Evolutionary conservation across 2,797 vertebrate genomes (phyloP), one percentile per base, ranked within the genome.

Genomic region (Setipinna tenuifilis): DNA sequence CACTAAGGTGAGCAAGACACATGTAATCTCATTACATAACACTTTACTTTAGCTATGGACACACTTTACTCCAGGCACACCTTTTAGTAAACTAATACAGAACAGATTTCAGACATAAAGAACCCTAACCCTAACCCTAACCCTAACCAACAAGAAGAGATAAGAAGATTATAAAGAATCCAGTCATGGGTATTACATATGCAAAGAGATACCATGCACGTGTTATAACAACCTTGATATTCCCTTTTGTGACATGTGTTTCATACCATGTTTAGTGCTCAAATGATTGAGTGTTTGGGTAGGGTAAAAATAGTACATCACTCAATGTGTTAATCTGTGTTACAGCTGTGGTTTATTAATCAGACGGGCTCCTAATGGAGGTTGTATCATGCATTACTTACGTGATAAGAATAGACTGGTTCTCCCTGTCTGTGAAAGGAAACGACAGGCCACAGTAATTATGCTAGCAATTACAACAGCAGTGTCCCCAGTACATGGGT

Each of bases 341-440:
- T 41, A 78, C 17, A 11, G 35, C 31, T 41, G 31, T 41, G 16
- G 17, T 78, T 41, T 44, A 78, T 78, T 19, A 78, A 41, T 41
- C 16, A 41, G 31, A 78, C 6, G 19, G 2, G 7, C 71, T 78
- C 16, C 41, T 44, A 78, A 44, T 78, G 35, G 19, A 41, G 17
- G 31, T 21, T 41, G 19, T 31, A 41, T n/a, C 16, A 16, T 17
- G 68, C 31, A 21, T 23, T 59, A 95, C 97, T 95, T 89, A 98
- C 97, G 97, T 98, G 94, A 98, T 98, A 84, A 98, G 95, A 91
- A 98, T 96, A 84, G 97, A 98, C 93, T 98, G 97, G 86, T 97
- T 97, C 93, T 97, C 97, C 86, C 97, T 95, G 88, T 97, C 97
- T 97, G 91, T 23, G 86, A 87, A 84, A 78, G 54, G 90, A 21